Evolutionary conservation across 2,797 vertebrate species (phyloP).

Genomic region (Myiothlypis chrysogaster): DNA sequence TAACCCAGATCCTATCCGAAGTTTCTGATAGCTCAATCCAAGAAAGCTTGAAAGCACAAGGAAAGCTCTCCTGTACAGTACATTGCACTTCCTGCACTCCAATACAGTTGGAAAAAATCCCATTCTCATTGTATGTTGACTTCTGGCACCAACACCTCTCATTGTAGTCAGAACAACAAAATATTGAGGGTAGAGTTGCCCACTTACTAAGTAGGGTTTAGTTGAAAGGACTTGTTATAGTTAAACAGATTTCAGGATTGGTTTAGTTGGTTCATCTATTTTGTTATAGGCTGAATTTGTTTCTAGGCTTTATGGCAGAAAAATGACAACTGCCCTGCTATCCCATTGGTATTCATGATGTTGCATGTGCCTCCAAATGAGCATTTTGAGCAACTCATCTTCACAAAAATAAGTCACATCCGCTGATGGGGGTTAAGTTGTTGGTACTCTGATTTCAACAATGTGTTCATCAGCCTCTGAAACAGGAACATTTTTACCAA

Average conservation of each 20-base stretch:
- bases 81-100: background rate
- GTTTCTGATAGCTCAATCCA: background rate
- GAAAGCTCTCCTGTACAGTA: background rate
- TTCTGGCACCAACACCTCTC: background rate
- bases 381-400: background rate
- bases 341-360: background rate
- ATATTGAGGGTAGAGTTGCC: background rate
- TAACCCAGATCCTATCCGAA: background rate
- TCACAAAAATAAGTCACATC: background rate
- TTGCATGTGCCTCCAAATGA: background rate
- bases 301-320: background rate
- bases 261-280: background rate
- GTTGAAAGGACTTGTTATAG: background rate
- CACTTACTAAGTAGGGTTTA: background rate
- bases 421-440: background rate
- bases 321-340: background rate
- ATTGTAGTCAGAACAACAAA: background rate
- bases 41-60: background rate
- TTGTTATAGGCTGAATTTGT: background rate
- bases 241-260: background rate
- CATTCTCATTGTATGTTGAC: background rate
- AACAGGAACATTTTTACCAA: background rate
- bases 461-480: background rate
- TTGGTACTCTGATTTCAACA: background rate
- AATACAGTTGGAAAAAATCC: rapidly evolving